Conservation (phyloP, 2,113 vertebrate species). For the Calidris pygmaea region DNA sequence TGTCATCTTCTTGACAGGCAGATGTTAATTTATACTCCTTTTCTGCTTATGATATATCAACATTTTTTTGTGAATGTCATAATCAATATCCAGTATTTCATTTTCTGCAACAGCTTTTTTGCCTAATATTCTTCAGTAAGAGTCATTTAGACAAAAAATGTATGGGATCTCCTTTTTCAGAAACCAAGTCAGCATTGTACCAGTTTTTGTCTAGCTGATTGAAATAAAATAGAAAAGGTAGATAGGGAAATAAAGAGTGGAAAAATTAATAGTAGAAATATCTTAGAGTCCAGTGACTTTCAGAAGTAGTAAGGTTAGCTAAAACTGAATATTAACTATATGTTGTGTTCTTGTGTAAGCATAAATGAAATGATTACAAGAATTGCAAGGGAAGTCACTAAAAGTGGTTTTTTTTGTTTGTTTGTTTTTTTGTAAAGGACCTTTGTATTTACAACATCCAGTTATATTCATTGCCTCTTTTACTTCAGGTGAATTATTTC, state of each 20-base stretch:
- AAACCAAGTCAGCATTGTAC: background rate
- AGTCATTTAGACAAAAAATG: background rate
- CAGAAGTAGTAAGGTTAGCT: background rate
- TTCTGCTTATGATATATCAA: conserved; percentile 25
- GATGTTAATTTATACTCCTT: conserved; percentile 19
- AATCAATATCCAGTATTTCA: conserved; percentile 25
- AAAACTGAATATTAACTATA: background rate
- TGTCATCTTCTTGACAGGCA: background rate
- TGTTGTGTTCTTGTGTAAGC: background rate
- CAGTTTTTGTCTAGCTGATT: background rate
- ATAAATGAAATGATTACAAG: background rate
- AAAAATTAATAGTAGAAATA: background rate
- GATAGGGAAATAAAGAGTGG: background rate
- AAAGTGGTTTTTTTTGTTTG: background rate
- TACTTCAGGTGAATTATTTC: background rate
- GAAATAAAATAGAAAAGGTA: background rate
- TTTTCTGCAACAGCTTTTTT: conserved; percentile 15
- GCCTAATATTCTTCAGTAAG: background rate
- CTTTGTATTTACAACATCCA: background rate
- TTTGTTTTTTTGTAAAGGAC: background rate
- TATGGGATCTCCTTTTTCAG: background rate
- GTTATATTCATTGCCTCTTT: background rate
- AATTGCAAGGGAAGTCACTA: background rate
- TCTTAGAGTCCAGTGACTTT: background rate
- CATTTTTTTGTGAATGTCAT: background rate